Conservation (phyloP, 2,797 vertebrate genomes). For the Labeo calbasu region DNA sequence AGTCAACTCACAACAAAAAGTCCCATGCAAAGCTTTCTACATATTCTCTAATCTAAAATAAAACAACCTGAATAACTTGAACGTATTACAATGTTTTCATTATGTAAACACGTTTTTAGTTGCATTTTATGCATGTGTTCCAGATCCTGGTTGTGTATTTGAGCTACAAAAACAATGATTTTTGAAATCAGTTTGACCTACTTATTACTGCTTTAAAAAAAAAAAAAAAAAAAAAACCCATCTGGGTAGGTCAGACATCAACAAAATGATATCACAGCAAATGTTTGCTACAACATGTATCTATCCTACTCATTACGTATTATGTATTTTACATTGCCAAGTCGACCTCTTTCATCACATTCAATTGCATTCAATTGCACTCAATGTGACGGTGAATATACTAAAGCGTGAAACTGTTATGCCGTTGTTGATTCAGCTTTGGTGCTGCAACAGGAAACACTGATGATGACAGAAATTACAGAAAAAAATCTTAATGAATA, state of each 20-base stretch:
- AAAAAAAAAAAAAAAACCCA: neutral
- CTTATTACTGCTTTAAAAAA: neutral
- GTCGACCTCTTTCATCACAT: neutral
- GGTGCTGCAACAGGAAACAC: neutral
- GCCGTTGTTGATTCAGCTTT: slow-evolving; percentile 2
- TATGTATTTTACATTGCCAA: neutral
- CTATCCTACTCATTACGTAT: neutral
- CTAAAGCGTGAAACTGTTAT: neutral
- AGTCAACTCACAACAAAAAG: neutral
- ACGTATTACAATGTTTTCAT: neutral
- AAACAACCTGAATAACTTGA: neutral
- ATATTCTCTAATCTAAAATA: neutral
- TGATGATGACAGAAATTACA: neutral
- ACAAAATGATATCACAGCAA: neutral
- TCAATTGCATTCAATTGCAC: neutral
- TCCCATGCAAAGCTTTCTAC: neutral
- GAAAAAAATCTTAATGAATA: neutral
- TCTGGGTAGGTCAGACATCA: neutral
- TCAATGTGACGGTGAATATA: neutral
- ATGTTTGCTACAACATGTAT: neutral
- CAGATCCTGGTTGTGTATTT: neutral
- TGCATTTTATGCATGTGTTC: neutral
- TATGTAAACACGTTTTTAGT: neutral
- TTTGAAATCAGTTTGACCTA: neutral
- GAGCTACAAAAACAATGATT: neutral